These are phyloP conservation scores for Dinomys branickii DNA, from an alignment of 2,113 vertebrate genomes.

Conservation along the genomic window DNA sequence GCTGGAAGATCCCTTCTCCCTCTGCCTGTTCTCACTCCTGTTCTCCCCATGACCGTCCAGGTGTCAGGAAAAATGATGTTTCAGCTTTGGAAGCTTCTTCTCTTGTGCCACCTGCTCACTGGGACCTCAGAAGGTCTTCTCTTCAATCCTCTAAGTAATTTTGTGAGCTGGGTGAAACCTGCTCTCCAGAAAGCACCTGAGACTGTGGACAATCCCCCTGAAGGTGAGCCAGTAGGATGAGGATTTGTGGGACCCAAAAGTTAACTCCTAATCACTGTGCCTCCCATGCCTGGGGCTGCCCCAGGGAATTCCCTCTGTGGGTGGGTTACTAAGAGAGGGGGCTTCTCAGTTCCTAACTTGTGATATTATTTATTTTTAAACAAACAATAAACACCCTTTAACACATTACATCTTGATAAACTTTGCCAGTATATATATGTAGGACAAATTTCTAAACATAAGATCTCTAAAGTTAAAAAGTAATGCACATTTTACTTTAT, in stretches of 20 bases:
- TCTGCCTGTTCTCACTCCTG: not conserved
- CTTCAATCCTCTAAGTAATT: not conserved
- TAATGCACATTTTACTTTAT: not conserved
- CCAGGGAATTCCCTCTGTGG: not conserved
- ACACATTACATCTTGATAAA: not conserved
- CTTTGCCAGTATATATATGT: not conserved
- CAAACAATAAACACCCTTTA: not conserved
- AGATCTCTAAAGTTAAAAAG: constrained; percentile 29
- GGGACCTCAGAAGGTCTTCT: not conserved
- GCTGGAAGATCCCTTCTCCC: not conserved
- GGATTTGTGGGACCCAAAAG: not conserved
- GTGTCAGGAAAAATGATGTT: constrained; percentile 41
- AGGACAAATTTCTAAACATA: not conserved
- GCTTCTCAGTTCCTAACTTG: not conserved
- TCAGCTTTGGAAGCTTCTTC: constrained; percentile 66
- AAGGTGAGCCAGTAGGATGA: not conserved
- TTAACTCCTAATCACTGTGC: not conserved
- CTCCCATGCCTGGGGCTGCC: not conserved
- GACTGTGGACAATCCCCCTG: not conserved
- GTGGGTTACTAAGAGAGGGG: not conserved
- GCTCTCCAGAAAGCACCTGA: not conserved
- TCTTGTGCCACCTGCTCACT: constrained; percentile 47
- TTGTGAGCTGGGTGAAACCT: not conserved
- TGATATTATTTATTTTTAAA: not conserved
- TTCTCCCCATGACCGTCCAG: not conserved